Evolutionary conservation across 1,140 invertebrate species (phyloP).

Genomic region (Gryllus bimaculatus): DNA sequence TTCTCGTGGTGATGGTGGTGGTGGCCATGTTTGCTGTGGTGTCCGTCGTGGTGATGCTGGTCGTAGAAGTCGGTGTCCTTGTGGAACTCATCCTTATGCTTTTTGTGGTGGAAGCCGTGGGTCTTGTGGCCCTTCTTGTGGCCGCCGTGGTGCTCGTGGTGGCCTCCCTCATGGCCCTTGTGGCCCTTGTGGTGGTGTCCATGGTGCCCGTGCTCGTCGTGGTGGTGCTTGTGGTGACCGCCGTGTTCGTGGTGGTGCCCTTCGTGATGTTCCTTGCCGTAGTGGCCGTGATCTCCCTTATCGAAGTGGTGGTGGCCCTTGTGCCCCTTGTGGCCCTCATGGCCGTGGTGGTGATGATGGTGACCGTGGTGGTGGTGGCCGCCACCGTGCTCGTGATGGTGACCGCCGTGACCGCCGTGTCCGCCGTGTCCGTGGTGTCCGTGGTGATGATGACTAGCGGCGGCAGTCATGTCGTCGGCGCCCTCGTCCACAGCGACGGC

Average conservation of each 20-base stretch:
- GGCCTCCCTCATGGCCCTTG: conserved; percentile 53
- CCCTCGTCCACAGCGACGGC: background rate
- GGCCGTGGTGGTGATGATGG: conserved; percentile 51
- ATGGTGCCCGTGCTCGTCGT: conserved; percentile 39
- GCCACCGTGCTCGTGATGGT: conserved; percentile 41
- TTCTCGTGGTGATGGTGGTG: conserved; percentile 58
- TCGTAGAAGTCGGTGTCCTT: conserved; percentile 79
- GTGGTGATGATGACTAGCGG: conserved; percentile 20
- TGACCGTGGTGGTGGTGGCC: conserved; percentile 51
- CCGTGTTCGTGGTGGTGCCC: conserved; percentile 50
- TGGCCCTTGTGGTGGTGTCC: conserved; percentile 44
- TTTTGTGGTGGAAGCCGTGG: conserved; percentile 36
- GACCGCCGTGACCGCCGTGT: conserved; percentile 40
- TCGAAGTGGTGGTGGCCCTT: conserved; percentile 55
- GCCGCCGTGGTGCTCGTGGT: conserved; percentile 35
- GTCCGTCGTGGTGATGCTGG: conserved; percentile 65
- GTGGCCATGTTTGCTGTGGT: conserved; percentile 55
- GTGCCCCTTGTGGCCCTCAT: conserved; percentile 58
- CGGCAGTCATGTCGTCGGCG: background rate
- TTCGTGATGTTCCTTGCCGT: conserved; percentile 58
- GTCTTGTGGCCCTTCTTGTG: conserved; percentile 68
- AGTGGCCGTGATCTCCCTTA: conserved; percentile 58
- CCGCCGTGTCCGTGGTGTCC: conserved; percentile 20
- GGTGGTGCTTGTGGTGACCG: conserved; percentile 54
- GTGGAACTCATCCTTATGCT: conserved; percentile 71